Evolutionary conservation across 2,797 vertebrate species (phyloP).

Genomic region (Cryptoprocta ferox): DNA sequence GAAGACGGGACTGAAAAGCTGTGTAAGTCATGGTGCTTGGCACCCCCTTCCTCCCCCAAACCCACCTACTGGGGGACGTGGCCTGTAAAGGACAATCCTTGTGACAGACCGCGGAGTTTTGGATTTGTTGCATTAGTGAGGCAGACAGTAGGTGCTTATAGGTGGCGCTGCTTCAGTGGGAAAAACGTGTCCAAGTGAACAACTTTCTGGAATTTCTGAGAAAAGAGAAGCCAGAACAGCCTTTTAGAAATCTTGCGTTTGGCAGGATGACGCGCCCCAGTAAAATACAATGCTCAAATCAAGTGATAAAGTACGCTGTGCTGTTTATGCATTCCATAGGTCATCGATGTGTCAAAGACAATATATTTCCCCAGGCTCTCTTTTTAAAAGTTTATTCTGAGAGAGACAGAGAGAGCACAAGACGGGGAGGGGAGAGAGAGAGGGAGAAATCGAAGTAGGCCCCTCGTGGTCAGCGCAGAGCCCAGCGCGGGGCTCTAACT

Average conservation of each 20-base stretch:
- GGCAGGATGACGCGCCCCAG: neutral
- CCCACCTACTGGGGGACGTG: fast-evolving
- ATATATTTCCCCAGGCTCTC: neutral
- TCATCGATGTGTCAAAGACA: neutral
- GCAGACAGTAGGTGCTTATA: neutral
- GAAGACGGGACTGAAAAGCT: too few species aligned
- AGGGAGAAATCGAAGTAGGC: too few species aligned
- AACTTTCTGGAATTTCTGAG: neutral
- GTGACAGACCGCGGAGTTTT: fast-evolving
- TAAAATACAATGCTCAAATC: neutral
- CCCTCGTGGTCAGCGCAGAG: too few species aligned
- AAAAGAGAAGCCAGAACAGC: neutral
- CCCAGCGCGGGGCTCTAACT: too few species aligned
- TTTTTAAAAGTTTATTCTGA: neutral
- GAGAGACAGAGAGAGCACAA: too few species aligned
- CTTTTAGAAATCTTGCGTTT: neutral
- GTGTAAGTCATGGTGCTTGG: neutral
- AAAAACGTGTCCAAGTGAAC: neutral
- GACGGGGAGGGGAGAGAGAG: too few species aligned
- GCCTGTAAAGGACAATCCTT: fast-evolving
- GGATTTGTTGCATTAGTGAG: fast-evolving
- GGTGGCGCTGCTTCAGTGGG: neutral
- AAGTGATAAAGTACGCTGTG: neutral
- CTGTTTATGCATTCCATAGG: neutral
- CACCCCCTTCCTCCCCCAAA: too few species aligned